Evolutionary conservation across 2,113 vertebrate species (phyloP).

Genomic region (Phylloscopus trochiloides): DNA sequence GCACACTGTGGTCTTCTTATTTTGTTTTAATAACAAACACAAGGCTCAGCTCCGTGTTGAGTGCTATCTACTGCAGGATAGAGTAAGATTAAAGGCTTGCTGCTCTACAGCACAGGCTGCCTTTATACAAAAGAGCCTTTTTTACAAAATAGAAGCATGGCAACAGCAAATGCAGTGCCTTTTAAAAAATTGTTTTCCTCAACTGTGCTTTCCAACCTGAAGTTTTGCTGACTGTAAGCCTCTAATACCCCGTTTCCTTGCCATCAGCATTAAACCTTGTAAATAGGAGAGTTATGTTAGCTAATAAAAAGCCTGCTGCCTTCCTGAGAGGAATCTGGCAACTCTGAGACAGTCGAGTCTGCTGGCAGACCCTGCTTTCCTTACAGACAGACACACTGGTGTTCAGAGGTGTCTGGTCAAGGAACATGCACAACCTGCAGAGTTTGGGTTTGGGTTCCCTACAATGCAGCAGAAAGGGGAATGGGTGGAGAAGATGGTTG

Average conservation of each 20-base stretch:
- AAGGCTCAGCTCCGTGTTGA: background rate
- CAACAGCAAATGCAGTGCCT: background rate
- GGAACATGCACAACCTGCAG: background rate
- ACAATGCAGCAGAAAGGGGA: background rate
- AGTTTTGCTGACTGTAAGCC: background rate
- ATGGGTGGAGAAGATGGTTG: background rate
- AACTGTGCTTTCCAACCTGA: background rate
- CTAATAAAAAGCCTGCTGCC: background rate
- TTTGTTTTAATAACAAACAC: background rate
- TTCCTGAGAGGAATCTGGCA: background rate
- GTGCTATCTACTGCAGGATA: background rate
- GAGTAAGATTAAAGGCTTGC: slow-evolving; percentile 11
- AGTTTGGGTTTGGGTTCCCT: background rate
- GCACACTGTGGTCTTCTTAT: background rate
- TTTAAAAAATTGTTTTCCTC: background rate
- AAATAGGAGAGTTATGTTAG: background rate
- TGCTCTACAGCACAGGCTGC: background rate
- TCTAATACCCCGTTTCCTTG: background rate
- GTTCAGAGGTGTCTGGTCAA: background rate
- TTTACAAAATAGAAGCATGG: background rate
- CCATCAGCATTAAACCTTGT: background rate
- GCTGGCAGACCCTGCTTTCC: background rate
- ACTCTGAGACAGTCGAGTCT: background rate
- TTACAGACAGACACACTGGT: background rate
- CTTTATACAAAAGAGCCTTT: background rate